These are phyloP conservation scores for Grammomys dolichurus DNA, from an alignment of 2,113 vertebrate species.

Conservation along the genomic window DNA sequence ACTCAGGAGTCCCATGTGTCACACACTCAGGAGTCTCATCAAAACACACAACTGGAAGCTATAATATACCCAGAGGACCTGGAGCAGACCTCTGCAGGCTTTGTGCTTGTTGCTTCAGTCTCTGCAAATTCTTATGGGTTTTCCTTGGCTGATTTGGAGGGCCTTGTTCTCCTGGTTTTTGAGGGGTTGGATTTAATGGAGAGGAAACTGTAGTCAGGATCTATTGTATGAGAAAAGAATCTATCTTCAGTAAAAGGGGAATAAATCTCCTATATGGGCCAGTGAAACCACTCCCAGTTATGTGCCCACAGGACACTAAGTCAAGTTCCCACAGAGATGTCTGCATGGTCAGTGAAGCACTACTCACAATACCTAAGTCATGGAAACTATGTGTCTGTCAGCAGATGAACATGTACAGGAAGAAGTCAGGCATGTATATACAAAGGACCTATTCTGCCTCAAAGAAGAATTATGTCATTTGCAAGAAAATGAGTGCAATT, in stretches of 20 bases:
- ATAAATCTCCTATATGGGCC: background rate
- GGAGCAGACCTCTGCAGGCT: background rate
- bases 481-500: background rate
- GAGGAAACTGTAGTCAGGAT: background rate
- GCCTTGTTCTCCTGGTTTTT: background rate
- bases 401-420: background rate
- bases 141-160: background rate
- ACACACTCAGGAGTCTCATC: background rate
- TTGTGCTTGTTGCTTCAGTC: background rate
- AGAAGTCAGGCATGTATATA: background rate
- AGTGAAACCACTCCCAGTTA: background rate
- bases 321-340: background rate
- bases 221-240: background rate
- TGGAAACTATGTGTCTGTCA: background rate
- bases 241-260: background rate
- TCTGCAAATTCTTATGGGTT: background rate
- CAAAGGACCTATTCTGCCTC: background rate
- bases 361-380: background rate
- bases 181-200: background rate
- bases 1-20: background rate
- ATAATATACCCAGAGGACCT: background rate
- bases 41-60: background rate
- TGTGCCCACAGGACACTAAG: background rate
- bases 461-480: background rate
- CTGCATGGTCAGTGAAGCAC: background rate